Evolutionary conservation across 2,113 vertebrate genomes (phyloP), one percentile per base, ranked within the genome.

Genomic region (Cottus gobio): DNA sequence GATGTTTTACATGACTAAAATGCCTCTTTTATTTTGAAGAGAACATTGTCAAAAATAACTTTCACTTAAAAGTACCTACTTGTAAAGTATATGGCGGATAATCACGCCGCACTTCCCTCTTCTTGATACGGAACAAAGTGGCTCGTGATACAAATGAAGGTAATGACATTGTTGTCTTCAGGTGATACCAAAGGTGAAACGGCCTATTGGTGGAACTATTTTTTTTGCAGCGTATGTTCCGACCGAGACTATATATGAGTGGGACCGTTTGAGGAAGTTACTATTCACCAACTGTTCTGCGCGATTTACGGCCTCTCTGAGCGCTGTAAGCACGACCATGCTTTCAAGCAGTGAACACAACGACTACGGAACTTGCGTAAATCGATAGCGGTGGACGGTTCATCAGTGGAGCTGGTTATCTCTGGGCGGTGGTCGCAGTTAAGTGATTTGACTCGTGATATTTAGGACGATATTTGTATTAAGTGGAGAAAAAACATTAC

Each of bases 241-340:
- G 54, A 15, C 58, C 52, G 84, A 65, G 42, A 36, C 34, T 0
- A 60, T 85, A 2, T 75, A n/a, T 2, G n/a, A 10, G 85, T 46
- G n/a, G 84, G 80, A 88, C 80, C 22, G 4, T 60, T 46, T 65
- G 65, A 64, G 69, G 3, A 60, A 9, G 31, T 66, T 84, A 11
- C 64, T 85, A 92, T 94, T 94, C 91, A 83, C 81, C 26, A 85
- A 15, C 3, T 0, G 1, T 66, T n/a, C 4, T 85, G 60, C 52
- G 44, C 0, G 24, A 26, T 60, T 61, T 42, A 68, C 52, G 54
- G 26, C 36, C 20, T 15, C 12, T 2, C 0, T 9, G 0, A 1
- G 12, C 26, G 39, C 39, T 13, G 39, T 42, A 42, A 42, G 5
- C 6, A 20, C 50, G 18, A n/a, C 50, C 22, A 24, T 54, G n/a